Evolutionary conservation across 2,888 invertebrate species (phyloP), one percentile per base, ranked within the genome.

Genomic region (Seira musarum): DNA sequence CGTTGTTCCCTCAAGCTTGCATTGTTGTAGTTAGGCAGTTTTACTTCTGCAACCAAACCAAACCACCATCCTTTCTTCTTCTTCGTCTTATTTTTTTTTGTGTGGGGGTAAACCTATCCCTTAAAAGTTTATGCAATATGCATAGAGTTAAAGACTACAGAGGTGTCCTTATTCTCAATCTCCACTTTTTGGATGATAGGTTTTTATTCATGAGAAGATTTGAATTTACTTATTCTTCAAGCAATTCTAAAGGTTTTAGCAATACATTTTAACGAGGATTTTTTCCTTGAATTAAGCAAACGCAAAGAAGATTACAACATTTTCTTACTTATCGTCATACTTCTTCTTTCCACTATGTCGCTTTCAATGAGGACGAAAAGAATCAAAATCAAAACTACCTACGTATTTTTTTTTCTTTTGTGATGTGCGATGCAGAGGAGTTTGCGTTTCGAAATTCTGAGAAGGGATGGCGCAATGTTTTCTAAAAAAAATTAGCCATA

Each of bases 191-290:
- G n/a, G 40, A 40, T 57, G 17, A 57, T 57, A 57, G 57, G 6
- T 57, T 57, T 57, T 57, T 57, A 57, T 57, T 57, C 57, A 57
- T 57, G 57, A 57, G 57, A 10, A 57, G 40, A 40, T 40, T 40
- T 40, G 40, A 40, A 40, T 40, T 40, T 40, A n/a, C n/a, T n/a
- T n/a, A n/a, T 40, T 13, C 57, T 57, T 15, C 57, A 40, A 40
- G 40, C 5, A 40, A 5, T 40, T 40, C 40, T 40, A 40, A 13
- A 40, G 13, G 40, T 40, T 40, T 40, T 40, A 40, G 13, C 40
- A 5, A 40, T 40, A 8, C 40, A 40, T 40, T 40, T 40, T 13
- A 40, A 13, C 40, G 13, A 13, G 5, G 5, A 13, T 13, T 40
- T 40, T 40, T 40, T 40, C 13, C 6, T 8, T 8, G 13, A 40